Evolutionary conservation across 2,113 vertebrate genomes (phyloP).

Genomic region (Psilopsiagon aurifrons): DNA sequence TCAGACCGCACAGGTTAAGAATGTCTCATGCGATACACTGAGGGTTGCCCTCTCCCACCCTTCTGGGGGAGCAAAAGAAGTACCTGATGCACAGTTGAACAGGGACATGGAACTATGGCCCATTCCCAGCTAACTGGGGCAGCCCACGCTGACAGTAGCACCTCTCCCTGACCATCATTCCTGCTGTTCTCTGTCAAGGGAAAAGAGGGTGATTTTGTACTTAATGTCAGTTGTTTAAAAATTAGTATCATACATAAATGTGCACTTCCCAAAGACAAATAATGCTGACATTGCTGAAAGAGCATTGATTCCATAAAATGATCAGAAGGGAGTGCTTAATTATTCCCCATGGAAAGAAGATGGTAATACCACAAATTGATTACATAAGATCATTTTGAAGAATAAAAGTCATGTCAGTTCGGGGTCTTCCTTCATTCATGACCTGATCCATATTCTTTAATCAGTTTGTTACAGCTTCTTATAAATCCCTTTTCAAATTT

Average conservation of each 20-base stretch:
- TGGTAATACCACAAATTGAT: background rate
- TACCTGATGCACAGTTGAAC: background rate
- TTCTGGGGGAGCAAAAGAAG: background rate
- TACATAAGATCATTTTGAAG: background rate
- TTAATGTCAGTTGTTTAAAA: background rate
- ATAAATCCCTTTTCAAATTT: constrained; percentile 35
- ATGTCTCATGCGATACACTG: background rate
- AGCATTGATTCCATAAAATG: constrained; percentile 2
- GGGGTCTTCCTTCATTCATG: background rate
- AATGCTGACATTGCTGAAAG: background rate
- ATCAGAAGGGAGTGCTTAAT: constrained; percentile 20
- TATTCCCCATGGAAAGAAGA: constrained; percentile 16
- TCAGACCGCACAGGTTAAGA: background rate
- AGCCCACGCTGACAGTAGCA: accelerated
- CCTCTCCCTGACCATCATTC: background rate
- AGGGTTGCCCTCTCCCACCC: background rate
- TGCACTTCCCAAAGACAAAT: constrained; percentile 43
- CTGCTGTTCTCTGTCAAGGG: background rate
- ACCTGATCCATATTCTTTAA: background rate
- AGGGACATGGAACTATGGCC: background rate
- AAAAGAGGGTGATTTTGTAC: background rate
- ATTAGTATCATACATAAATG: background rate
- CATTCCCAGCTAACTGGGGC: background rate
- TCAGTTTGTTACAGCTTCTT: background rate
- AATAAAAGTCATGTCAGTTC: background rate